These are phyloP conservation scores for Euclidia mi DNA, from an alignment of 2,888 invertebrate genomes.

Conservation along the genomic window DNA sequence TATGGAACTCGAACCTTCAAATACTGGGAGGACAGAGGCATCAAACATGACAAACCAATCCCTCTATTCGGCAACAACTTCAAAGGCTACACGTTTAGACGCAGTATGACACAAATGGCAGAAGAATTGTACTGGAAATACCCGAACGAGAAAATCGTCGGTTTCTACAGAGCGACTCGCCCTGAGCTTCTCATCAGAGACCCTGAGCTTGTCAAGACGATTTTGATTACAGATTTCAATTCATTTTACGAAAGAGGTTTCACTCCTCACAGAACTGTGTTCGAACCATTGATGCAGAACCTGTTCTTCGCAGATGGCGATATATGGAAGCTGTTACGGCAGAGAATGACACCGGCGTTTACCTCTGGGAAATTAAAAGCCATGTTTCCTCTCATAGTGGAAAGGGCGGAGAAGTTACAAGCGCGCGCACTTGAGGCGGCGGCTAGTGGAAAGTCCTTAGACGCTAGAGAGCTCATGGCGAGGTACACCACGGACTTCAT, in stretches of 20 bases:
- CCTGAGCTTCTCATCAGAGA: constrained; percentile 66
- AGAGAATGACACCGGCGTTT: constrained; percentile 66
- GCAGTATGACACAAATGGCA: constrained; percentile 47
- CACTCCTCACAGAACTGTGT: constrained; percentile 39
- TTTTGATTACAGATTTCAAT: constrained; percentile 57
- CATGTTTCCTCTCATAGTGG: constrained; percentile 69
- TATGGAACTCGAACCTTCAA: constrained; percentile 46
- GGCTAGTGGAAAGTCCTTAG: constrained; percentile 44
- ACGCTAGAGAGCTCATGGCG: constrained; percentile 67
- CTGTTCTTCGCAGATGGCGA: constrained; percentile 66
- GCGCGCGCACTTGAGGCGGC: constrained; percentile 32
- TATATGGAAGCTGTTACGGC: constrained; percentile 63
- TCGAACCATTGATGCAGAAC: constrained; percentile 60
- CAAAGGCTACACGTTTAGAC: constrained; percentile 29
- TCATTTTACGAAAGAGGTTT: constrained; percentile 47
- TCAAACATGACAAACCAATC: constrained; percentile 48
- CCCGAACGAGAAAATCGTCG: constrained; percentile 63
- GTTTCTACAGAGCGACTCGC: constrained; percentile 56
- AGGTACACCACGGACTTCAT: constrained; percentile 70
- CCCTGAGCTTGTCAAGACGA: constrained; percentile 57
- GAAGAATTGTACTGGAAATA: constrained; percentile 56
- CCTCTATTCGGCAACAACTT: constrained; percentile 48
- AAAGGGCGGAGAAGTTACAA: constrained; percentile 63
- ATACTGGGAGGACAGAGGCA: constrained; percentile 48
- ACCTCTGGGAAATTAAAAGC: constrained; percentile 63